Evolutionary conservation across 2,113 vertebrate species (phyloP).

Genomic region (Alexandromys fortis): DNA sequence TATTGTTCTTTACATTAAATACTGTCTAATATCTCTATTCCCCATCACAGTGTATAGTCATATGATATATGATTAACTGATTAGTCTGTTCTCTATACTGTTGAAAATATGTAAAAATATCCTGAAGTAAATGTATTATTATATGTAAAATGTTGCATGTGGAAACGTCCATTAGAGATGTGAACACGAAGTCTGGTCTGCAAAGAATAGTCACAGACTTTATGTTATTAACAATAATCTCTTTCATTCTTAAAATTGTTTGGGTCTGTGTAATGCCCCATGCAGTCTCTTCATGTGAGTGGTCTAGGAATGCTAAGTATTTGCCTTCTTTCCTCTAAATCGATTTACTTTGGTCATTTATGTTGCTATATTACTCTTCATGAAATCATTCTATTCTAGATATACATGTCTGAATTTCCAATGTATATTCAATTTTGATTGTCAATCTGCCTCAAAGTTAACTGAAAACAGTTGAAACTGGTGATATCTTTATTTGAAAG

Average conservation of each 20-base stretch:
- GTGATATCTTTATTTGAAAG: not conserved
- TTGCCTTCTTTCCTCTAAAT: not conserved
- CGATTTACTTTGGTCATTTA: not conserved
- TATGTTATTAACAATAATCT: not conserved
- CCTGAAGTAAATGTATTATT: not conserved
- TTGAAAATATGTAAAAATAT: not conserved
- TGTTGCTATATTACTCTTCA: not conserved
- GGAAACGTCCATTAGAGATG: not conserved
- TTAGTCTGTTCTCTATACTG: not conserved
- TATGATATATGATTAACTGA: not conserved
- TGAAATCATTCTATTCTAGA: not conserved
- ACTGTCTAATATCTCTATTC: not conserved
- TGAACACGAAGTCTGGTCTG: not conserved
- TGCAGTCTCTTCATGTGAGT: not conserved
- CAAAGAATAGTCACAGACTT: not conserved
- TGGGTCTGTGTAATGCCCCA: not conserved
- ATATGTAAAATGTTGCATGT: accelerated
- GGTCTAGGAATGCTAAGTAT: not conserved
- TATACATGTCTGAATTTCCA: not conserved
- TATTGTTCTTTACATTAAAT: not conserved
- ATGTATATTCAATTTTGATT: not conserved
- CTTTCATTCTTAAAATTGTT: not conserved
- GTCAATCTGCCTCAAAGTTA: not conserved
- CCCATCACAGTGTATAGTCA: not conserved
- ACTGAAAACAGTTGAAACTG: not conserved